These are phyloP conservation scores for Bradypodion ventrale DNA, from an alignment of 2,797 vertebrate genomes.

Conservation along the genomic window DNA sequence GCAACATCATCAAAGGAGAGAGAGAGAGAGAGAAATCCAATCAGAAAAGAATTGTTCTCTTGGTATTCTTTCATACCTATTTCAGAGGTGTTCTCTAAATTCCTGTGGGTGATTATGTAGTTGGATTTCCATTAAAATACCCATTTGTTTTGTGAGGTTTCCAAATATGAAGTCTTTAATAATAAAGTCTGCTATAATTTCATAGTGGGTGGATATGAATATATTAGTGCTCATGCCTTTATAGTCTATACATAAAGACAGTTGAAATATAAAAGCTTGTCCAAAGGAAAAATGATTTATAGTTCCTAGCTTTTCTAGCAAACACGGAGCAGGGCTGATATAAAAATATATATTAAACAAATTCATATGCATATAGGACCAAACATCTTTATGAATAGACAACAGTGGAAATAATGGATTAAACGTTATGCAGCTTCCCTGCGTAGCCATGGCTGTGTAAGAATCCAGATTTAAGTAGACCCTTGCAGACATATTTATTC, in stretches of 20 bases:
- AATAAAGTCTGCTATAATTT: conserved; percentile 63
- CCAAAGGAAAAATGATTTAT: conserved; percentile 58
- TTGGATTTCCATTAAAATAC: conserved; percentile 49
- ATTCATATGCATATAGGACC: conserved; percentile 24
- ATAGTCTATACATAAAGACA: conserved; percentile 60
- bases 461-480: conserved; percentile 42
- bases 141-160: conserved; percentile 51
- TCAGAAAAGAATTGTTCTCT: conserved; percentile 2
- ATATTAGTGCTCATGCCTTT: conserved; percentile 56
- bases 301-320: conserved; percentile 46
- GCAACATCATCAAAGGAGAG: background rate
- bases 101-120: conserved; percentile 34
- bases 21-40: conserved; percentile 11
- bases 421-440: conserved; percentile 12
- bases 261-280: conserved; percentile 54
- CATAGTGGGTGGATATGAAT: conserved; percentile 48
- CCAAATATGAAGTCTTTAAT: conserved; percentile 57
- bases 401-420: conserved; percentile 18
- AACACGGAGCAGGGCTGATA: conserved; percentile 49
- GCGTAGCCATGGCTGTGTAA: background rate
- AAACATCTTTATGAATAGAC: conserved; percentile 28
- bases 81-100: conserved; percentile 17
- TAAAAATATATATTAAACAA: conserved; percentile 53
- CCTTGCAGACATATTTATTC: conserved; percentile 43
- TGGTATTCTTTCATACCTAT: background rate